Evolutionary conservation across 1,140 invertebrate genomes (phyloP).

Genomic region (Anastrepha obliqua): DNA sequence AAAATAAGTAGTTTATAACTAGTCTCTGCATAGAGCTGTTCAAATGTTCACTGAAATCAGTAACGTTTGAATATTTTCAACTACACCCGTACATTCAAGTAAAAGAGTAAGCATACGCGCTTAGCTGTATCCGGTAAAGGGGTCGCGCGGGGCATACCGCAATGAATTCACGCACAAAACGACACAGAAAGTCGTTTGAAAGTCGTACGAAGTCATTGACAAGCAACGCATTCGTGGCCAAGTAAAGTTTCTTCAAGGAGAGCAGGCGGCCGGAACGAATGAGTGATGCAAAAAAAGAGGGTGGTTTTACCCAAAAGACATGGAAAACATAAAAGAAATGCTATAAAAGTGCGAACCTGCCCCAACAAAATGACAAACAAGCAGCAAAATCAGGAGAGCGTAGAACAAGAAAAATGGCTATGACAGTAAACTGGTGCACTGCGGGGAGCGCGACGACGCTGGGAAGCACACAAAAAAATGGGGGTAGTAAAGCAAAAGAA

Average conservation of each 20-base stretch:
- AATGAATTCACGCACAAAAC: constrained; percentile 36
- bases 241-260: constrained; percentile 37
- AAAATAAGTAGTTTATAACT: no score
- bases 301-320: background rate
- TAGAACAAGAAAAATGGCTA: background rate
- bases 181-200: constrained; percentile 57
- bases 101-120: background rate
- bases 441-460: background rate
- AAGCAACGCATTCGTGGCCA: constrained; percentile 29
- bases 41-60: no score
- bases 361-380: constrained; percentile 49
- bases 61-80: no score
- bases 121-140: background rate
- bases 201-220: constrained; percentile 58
- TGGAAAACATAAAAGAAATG: constrained; percentile 23
- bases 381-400: background rate
- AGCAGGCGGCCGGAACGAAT: background rate
- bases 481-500: constrained; percentile 53
- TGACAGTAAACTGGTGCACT: background rate
- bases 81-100: background rate
- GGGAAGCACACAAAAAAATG: constrained; percentile 26
- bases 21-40: no score
- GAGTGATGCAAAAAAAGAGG: background rate
- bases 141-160: background rate
- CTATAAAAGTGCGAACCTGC: constrained; percentile 41